Evolutionary conservation across 1,140 invertebrate genomes (phyloP).

Genomic region (Drosophila tsacasi): DNA sequence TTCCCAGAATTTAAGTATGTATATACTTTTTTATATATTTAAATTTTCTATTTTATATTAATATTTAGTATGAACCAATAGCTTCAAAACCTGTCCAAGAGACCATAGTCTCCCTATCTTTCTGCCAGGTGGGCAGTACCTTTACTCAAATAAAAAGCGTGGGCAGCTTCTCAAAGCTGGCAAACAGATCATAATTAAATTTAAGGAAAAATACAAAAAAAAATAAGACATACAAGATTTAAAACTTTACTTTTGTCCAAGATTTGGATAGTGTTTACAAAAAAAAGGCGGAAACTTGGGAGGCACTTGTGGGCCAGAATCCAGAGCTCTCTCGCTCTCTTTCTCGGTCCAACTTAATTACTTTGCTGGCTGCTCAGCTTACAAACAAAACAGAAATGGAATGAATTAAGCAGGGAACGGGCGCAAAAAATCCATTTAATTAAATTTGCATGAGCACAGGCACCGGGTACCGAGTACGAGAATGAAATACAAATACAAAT

Average conservation of each 20-base stretch:
- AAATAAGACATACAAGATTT: constrained; percentile 15
- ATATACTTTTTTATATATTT: no score
- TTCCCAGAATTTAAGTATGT: neutral
- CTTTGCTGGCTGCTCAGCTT: constrained; percentile 41
- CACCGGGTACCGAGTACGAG: constrained; percentile 7
- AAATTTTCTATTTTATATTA: neutral
- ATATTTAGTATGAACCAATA: neutral
- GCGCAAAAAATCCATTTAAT: constrained; percentile 52
- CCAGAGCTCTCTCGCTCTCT: constrained; percentile 3
- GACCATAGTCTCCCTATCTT: neutral
- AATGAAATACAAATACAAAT: constrained; percentile 38
- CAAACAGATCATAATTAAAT: constrained; percentile 49
- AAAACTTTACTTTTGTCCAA: constrained; percentile 4
- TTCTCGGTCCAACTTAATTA: constrained; percentile 43
- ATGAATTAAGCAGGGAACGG: constrained; percentile 29
- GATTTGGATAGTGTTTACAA: constrained; percentile 8
- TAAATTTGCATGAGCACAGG: constrained; percentile 46
- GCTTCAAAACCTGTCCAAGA: neutral
- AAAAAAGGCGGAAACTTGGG: neutral
- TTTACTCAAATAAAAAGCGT: constrained; percentile 5
- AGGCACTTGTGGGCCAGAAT: constrained; percentile 9
- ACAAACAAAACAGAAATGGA: constrained; percentile 58
- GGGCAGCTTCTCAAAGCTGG: constrained; percentile 16
- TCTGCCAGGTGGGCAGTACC: constrained; percentile 14
- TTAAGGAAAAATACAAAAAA: neutral